phyloP scores from a whole-genome alignment of 23 tunicate genomes.

The Phallusia fumigata region DNA sequence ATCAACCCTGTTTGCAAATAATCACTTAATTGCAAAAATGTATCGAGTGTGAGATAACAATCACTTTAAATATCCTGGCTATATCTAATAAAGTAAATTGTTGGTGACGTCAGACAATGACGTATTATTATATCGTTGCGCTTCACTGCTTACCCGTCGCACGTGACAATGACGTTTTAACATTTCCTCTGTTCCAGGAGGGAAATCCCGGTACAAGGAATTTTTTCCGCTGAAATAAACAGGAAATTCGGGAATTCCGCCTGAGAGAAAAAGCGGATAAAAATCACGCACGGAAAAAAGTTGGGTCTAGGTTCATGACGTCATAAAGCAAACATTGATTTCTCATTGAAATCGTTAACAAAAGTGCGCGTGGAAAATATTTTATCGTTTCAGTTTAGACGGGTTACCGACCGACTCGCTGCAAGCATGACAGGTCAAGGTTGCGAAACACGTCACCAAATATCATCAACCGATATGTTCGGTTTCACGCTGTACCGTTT shows the following conservation, averaged over 20 bases:
- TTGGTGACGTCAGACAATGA: background rate
- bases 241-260: conserved; percentile 31
- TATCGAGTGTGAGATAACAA: conserved; percentile 20
- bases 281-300: background rate
- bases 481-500: conserved; percentile 49
- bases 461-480: background rate
- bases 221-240: conserved; percentile 35
- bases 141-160: conserved; percentile 11
- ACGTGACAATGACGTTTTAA: background rate
- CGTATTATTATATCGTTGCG: background rate
- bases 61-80: conserved; percentile 39
- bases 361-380: conserved; percentile 23
- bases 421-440: no score
- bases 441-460: no score
- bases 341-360: conserved; percentile 1
- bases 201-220: conserved; percentile 45
- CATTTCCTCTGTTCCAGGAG: conserved; percentile 11
- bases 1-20: background rate
- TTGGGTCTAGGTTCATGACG: background rate
- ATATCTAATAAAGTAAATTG: conserved; percentile 47
- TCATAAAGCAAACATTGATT: background rate
- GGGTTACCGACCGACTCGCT: no score
- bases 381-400: background rate
- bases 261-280: background rate
- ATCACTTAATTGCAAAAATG: background rate